These are phyloP conservation scores for Cryptocephalus moraei DNA, from an alignment of 2,888 invertebrate species.

Conservation along the genomic window DNA sequence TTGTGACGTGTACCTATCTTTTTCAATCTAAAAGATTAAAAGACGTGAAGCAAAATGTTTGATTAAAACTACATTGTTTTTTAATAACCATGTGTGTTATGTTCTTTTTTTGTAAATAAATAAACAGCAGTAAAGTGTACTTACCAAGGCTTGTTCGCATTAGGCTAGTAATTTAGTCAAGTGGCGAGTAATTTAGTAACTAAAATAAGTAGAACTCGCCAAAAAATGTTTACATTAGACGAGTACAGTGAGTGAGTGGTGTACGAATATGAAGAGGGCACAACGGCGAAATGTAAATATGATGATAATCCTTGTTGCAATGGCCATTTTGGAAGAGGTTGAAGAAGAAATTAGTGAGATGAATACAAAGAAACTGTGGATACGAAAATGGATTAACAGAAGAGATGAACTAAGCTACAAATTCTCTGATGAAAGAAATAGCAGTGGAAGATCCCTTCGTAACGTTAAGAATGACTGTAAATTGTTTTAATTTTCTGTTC, in stretches of 20 bases:
- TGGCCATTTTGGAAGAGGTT: not conserved
- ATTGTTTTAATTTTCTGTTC: too few species aligned
- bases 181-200: constrained; percentile 2
- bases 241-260: not conserved
- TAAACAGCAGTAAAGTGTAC: too few species aligned
- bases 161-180: constrained; percentile 2
- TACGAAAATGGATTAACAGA: not conserved
- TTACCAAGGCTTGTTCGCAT: too few species aligned
- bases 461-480: too few species aligned
- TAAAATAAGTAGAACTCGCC: not conserved
- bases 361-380: not conserved
- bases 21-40: too few species aligned
- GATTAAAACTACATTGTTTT: too few species aligned
- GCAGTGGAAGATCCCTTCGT: not conserved
- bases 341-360: not conserved
- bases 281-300: not conserved
- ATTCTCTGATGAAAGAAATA: not conserved
- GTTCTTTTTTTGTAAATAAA: too few species aligned
- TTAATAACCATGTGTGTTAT: too few species aligned
- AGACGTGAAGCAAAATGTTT: too few species aligned
- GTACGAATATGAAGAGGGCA: not conserved
- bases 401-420: not conserved
- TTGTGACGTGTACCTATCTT: too few species aligned
- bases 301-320: not conserved
- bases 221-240: not conserved